Evolutionary conservation across 2,888 invertebrate species (phyloP).

Genomic region (Pherbina coryleti): DNA sequence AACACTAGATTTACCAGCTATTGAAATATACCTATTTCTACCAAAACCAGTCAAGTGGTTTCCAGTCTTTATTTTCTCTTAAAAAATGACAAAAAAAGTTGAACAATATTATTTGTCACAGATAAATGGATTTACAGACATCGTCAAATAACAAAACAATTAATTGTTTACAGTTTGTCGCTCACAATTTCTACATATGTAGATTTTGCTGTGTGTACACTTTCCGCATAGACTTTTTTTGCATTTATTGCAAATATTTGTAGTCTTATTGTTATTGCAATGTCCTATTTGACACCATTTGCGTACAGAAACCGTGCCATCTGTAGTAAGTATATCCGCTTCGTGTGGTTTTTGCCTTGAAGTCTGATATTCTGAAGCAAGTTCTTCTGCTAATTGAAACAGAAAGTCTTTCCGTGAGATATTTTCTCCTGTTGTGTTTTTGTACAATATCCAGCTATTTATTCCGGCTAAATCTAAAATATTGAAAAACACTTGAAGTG

Average conservation of each 20-base stretch:
- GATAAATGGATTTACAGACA: no score
- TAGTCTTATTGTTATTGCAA: not conserved
- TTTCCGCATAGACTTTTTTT: not conserved
- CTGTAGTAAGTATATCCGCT: conserved; percentile 38
- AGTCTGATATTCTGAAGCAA: conserved; percentile 10
- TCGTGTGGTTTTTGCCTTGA: conserved; percentile 46
- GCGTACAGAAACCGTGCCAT: conserved; percentile 41
- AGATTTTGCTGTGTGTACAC: not conserved
- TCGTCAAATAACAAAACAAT: no score
- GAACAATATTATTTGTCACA: no score
- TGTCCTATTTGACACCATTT: conserved; percentile 11
- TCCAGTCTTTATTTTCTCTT: no score
- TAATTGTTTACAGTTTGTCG: no score
- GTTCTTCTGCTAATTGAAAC: conserved; percentile 23
- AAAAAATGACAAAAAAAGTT: no score
- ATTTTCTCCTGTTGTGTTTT: conserved; percentile 25
- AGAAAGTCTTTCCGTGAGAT: conserved; percentile 20
- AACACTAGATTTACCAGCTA: no score
- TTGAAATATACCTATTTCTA: no score
- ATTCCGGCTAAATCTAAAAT: conserved; percentile 39
- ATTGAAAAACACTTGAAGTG: conserved; percentile 53
- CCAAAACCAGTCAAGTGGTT: no score
- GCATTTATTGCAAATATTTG: no score
- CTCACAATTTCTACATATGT: no score
- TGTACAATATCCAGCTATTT: conserved; percentile 13